Evolutionary conservation across 2,888 invertebrate species (phyloP).

Genomic region (Anorthoa munda): DNA sequence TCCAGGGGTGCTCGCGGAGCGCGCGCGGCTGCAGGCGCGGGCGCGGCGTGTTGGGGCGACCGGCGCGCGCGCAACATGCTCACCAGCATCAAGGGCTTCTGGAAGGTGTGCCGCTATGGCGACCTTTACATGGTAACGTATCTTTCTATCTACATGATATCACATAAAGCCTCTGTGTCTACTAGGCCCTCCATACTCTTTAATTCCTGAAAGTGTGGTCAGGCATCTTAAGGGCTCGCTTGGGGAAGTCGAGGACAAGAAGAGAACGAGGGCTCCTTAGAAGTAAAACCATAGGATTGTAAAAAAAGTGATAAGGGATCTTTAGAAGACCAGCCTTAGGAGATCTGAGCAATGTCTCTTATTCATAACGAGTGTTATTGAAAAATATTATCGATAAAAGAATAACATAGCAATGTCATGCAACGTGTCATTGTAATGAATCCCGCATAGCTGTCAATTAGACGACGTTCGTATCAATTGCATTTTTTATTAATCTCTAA

Average conservation of each 20-base stretch:
- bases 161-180: too few species aligned
- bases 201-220: too few species aligned
- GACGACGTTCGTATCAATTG: slow-evolving; percentile 34
- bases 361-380: neutral
- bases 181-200: too few species aligned
- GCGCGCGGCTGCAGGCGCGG: slow-evolving; percentile 77
- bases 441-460: slow-evolving; percentile 58
- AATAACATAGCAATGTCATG: slow-evolving; percentile 26
- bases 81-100: slow-evolving; percentile 87
- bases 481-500: slow-evolving; percentile 37
- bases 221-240: too few species aligned
- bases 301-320: too few species aligned
- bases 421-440: slow-evolving; percentile 33
- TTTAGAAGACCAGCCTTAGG: too few species aligned
- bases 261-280: too few species aligned
- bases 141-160: neutral
- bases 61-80: slow-evolving; percentile 87
- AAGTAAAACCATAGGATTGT: too few species aligned
- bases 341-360: too few species aligned
- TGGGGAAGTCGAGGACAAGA: too few species aligned
- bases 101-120: slow-evolving; percentile 90
- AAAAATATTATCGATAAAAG: slow-evolving; percentile 31
- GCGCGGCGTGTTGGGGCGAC: slow-evolving; percentile 73
- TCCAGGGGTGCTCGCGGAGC: slow-evolving; percentile 79
- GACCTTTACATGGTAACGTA: slow-evolving; percentile 88